Conservation (phyloP, 1,140 invertebrate genomes). For the Trachymyrmex septentrionalis region DNA sequence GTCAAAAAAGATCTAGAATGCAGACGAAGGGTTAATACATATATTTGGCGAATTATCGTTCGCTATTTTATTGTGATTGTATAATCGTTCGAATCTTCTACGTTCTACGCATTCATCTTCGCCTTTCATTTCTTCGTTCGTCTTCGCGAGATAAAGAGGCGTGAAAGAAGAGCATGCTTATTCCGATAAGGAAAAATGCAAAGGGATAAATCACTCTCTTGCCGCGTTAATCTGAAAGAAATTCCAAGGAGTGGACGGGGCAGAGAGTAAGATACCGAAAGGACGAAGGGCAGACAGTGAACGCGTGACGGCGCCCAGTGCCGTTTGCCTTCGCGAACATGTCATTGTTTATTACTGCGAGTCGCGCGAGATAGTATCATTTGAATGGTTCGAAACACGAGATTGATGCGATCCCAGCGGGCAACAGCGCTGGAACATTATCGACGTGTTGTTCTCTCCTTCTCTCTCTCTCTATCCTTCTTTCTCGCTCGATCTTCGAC, state of each 20-base stretch:
- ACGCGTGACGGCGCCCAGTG: slow-evolving; percentile 34
- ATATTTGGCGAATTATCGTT: too few species aligned
- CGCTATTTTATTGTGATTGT: too few species aligned
- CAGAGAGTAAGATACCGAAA: slow-evolving; percentile 28
- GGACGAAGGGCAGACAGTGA: slow-evolving; percentile 40
- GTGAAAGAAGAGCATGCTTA: slow-evolving; percentile 9
- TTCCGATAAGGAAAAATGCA: slow-evolving; percentile 45
- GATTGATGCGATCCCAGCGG: slow-evolving; percentile 71
- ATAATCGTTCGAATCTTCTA: slow-evolving; percentile 1
- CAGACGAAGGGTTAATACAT: too few species aligned
- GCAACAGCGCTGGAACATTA: slow-evolving; percentile 54
- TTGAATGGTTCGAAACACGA: slow-evolving; percentile 67
- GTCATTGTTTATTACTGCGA: slow-evolving; percentile 71
- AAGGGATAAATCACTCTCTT: slow-evolving; percentile 52
- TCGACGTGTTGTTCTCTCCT: slow-evolving; percentile 7
- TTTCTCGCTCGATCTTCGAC: background rate
- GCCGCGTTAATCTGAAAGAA: slow-evolving; percentile 52
- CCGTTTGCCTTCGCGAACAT: slow-evolving; percentile 61
- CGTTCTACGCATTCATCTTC: background rate
- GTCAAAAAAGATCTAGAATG: too few species aligned
- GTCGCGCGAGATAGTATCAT: slow-evolving; percentile 70
- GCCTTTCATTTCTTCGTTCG: slow-evolving; percentile 12
- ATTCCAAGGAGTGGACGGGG: background rate
- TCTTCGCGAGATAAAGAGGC: slow-evolving; percentile 15
- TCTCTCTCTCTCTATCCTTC: background rate